Base-by-base conservation (phyloP, 2,888 invertebrate genomes). In the Fabriciana adippe region DNA sequence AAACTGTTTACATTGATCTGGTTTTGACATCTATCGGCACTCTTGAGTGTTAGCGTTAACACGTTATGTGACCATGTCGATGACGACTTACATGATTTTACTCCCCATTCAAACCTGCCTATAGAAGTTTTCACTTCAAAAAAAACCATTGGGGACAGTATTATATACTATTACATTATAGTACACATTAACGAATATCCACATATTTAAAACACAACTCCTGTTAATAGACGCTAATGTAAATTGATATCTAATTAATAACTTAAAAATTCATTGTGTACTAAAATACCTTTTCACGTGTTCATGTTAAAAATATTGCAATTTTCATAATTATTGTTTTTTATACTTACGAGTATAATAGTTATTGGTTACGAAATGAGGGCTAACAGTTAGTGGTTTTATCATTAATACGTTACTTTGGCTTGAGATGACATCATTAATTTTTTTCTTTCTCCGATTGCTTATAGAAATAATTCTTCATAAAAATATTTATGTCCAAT, bases 271-370 rank as follows among this genome's bases (percentile, higher is more conserved):
- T 71, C 71, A 71, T 69, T 67, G 71, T 67, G 72, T 71, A 83
- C 80, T 84, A 79, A 78, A 76, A 85, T 81, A 82, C 79, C 80
- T 80, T 83, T 81, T 83, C 84, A 86, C 84, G 82, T 86, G 85
- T 87, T 88, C 85, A 85, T 80, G 74, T 73, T 86, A 83, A 79
- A 80, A 79, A 77, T 78, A 78, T 81, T 80, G 83, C 80, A 82
- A 80, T 80, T 83, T 75, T 75, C 72, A 72, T 75, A 76, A 72
- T 76, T 72, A 75, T 73, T 71, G 71, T 73, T 74, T 76, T 73
- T 67, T 64, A 69, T 70, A 62, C 56, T 70, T 72, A 67, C 45
- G 54, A 50, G 45, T 69, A 70, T 72, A 70, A 72, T 72, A 79
- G 78, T 78, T 83, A 84, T 86, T 86, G 83, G 88, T 88, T 87